Conservation (phyloP, 2,113 vertebrate species). For the Cavia porcellus region DNA sequence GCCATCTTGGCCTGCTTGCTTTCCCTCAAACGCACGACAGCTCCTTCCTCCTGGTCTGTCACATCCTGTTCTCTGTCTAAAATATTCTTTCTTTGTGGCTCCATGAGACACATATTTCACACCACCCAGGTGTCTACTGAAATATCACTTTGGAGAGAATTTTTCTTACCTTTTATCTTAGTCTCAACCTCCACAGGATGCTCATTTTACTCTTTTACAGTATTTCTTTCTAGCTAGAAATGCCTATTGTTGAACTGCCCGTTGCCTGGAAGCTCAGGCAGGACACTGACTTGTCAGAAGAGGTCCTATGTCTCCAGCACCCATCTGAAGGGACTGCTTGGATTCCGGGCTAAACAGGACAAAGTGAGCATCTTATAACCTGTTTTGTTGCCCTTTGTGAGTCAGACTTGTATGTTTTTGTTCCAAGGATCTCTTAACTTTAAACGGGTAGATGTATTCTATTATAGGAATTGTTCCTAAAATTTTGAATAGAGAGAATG, state of each 20-base stretch:
- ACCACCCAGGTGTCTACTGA: neutral
- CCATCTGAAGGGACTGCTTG: neutral
- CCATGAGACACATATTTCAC: neutral
- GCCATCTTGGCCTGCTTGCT: neutral
- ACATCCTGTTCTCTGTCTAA: neutral
- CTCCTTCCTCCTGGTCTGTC: rapidly evolving
- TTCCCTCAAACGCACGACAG: neutral
- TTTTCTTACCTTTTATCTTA: neutral
- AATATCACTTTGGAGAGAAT: neutral
- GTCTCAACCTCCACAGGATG: neutral
- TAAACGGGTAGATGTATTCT: neutral
- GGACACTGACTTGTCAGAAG: neutral
- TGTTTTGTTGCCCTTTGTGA: neutral
- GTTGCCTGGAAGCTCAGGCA: neutral
- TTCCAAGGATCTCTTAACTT: neutral
- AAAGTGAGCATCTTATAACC: neutral
- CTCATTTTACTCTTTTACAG: neutral
- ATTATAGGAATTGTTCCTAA: neutral
- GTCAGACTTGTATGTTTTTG: neutral
- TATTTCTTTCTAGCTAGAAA: neutral
- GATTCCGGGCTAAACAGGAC: neutral
- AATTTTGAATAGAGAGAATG: neutral
- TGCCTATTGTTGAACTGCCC: neutral
- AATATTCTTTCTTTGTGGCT: neutral
- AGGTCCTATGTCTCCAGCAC: neutral